Conservation (phyloP, 2,888 invertebrate genomes). For the Drosophila pseudotalamancana region DNA sequence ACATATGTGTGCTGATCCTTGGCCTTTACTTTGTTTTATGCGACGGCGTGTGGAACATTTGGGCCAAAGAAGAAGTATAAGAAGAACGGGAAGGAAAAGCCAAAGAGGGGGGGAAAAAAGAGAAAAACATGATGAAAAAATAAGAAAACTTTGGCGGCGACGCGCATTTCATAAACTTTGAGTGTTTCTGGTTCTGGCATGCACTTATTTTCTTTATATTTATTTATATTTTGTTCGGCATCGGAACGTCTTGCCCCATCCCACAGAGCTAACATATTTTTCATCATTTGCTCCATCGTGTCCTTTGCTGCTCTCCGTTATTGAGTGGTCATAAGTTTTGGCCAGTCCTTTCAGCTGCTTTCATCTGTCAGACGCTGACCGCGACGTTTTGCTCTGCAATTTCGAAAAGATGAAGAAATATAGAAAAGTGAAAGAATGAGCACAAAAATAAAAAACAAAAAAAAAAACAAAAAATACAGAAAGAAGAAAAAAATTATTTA, state of each 20-base stretch:
- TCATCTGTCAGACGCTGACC: slow-evolving; percentile 41
- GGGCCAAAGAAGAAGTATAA: no score
- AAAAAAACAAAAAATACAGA: neutral
- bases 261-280: slow-evolving; percentile 50
- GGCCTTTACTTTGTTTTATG: slow-evolving; percentile 56
- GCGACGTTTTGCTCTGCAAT: slow-evolving; percentile 29
- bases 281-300: slow-evolving; percentile 23
- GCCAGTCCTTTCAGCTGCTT: slow-evolving; percentile 42
- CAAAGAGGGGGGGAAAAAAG: neutral
- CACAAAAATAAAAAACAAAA: no score
- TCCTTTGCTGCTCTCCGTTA: slow-evolving; percentile 32
- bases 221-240: slow-evolving; percentile 73
- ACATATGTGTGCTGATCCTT: slow-evolving; percentile 42
- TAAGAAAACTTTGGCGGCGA: slow-evolving; percentile 70
- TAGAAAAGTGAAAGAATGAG: slow-evolving; percentile 21
- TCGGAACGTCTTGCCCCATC: slow-evolving; percentile 21
- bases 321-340: slow-evolving; percentile 72
- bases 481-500: slow-evolving; percentile 57
- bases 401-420: slow-evolving; percentile 10
- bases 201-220: slow-evolving; percentile 74
- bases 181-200: slow-evolving; percentile 77
- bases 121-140: slow-evolving; percentile 11
- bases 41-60: neutral
- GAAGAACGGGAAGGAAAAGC: neutral
- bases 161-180: slow-evolving; percentile 79